phyloP scores from a whole-genome alignment of 2,797 vertebrate genomes.

The Malacoctenus gilli region DNA sequence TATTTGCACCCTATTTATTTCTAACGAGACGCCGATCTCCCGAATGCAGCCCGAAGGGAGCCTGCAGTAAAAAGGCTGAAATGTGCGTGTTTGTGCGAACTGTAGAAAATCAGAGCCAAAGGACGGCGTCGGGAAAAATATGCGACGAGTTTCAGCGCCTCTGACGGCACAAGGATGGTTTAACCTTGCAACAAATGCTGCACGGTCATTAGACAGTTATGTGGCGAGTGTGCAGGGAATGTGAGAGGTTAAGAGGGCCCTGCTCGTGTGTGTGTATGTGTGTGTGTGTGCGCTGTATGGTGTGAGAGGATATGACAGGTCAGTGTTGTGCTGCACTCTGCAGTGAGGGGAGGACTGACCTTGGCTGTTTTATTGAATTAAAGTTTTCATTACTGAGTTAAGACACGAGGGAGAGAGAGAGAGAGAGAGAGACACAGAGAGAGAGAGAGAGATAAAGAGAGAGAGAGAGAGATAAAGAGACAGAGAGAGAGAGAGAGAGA shows the following conservation, averaged over 20 bases:
- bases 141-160: background rate
- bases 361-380: slow-evolving; percentile 58
- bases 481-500: slow-evolving; percentile 3
- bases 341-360: slow-evolving; percentile 42
- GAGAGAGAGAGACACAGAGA: slow-evolving; percentile 24
- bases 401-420: slow-evolving; percentile 13
- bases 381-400: slow-evolving; percentile 42
- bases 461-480: slow-evolving; percentile 28
- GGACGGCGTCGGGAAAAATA: background rate
- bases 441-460: slow-evolving; percentile 15
- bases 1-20: too few relatives aligned
- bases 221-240: too few relatives aligned
- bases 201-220: background rate
- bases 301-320: slow-evolving; percentile 43
- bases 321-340: slow-evolving; percentile 18
- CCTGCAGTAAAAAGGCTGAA: too few relatives aligned
- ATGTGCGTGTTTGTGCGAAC: too few relatives aligned
- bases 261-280: too few relatives aligned
- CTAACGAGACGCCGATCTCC: too few relatives aligned
- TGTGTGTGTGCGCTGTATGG: background rate
- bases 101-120: background rate
- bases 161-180: slow-evolving; percentile 10
- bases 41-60: too few relatives aligned
- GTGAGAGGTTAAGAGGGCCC: too few relatives aligned
- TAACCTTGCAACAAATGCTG: slow-evolving; percentile 29